Evolutionary conservation across 2,113 vertebrate species (phyloP), one percentile per base, ranked within the genome.

Genomic region (Plectropomus leopardus): DNA sequence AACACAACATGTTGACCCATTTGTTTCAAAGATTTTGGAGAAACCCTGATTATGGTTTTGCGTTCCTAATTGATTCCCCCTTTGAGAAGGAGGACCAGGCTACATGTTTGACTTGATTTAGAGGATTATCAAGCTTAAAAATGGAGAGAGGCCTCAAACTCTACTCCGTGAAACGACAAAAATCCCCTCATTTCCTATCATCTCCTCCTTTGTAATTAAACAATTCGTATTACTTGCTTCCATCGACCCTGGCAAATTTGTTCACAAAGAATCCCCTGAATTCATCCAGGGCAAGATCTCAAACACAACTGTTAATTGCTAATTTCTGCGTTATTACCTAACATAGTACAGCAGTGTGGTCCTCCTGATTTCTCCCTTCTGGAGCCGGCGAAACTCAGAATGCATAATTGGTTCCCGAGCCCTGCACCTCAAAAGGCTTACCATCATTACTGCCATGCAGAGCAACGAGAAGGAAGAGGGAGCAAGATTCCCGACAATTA

Each of bases 401-500:
- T 76, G 75, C 3, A 7, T 89, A 92, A 91, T 91, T 91, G 88
- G 84, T 91, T 88, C 76, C 72, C 67, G 48, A 24, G 79, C 70
- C 83, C 66, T 76, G 83, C 80, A 89, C 86, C 88, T 92, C 85
- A 91, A 87, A 92, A 78, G 82, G 68, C 76, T 85, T 64, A 34
- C 80, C 74, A 90, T 91, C 89, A 89, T 91, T 90, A 91, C 80
- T 54, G 66, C 55, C 66, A 57, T 74, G 78, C 84, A 64, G 73
- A 91, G 71, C 59, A 83, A 75, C 44, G 16, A 64, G 65, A 66
- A 71, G 58, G 59, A 82, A 82, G 70, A 82, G 50, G 16, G 79
- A 86, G 79, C 58, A 55, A 90, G 82, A 91, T 88, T 89, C 88
- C 75, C 54, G 17, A 89, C 85, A 92, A 92, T 93, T 89, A 92